Evolutionary conservation across 1,140 invertebrate genomes (phyloP).

Genomic region (Eciton burchellii): DNA sequence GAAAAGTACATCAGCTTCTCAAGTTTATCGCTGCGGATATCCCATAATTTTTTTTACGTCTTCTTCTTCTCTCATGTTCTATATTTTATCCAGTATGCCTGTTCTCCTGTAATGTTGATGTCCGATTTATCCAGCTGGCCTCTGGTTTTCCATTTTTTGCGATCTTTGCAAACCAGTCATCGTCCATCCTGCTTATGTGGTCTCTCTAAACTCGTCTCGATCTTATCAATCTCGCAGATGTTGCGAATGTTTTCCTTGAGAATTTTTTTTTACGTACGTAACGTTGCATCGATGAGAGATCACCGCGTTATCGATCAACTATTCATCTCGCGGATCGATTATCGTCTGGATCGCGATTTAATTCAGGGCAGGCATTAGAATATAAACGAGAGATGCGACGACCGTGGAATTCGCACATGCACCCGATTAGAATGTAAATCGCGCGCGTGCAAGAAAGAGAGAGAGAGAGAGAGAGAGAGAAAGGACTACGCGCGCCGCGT

Average conservation of each 20-base stretch:
- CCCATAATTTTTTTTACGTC: not conserved
- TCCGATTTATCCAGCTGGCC: too few species aligned
- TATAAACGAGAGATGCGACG: slow-evolving; percentile 25
- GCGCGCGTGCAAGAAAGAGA: not conserved
- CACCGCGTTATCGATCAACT: not conserved
- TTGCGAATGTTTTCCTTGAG: too few species aligned
- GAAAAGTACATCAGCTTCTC: not conserved
- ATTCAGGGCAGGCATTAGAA: slow-evolving; percentile 40
- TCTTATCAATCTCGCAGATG: too few species aligned
- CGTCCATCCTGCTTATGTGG: too few species aligned
- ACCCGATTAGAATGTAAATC: slow-evolving; percentile 58
- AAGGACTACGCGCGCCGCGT: slow-evolving; percentile 32
- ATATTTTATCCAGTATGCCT: too few species aligned
- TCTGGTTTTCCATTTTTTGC: too few species aligned
- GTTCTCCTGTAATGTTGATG: too few species aligned
- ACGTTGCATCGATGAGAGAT: too few species aligned
- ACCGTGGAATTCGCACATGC: slow-evolving; percentile 33
- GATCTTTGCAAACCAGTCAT: too few species aligned
- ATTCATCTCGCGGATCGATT: not conserved
- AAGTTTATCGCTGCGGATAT: not conserved
- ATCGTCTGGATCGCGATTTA: not conserved
- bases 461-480: slow-evolving; percentile 26
- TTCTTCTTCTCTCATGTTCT: too few species aligned
- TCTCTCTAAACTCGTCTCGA: too few species aligned
- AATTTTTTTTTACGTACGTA: too few species aligned